A percentile compares a stretch with the other conserved stretches of the same genome.
phyloP scores from a whole-genome alignment of 2,113 vertebrate species.

The Stomatorhinus ivindoensis region DNA sequence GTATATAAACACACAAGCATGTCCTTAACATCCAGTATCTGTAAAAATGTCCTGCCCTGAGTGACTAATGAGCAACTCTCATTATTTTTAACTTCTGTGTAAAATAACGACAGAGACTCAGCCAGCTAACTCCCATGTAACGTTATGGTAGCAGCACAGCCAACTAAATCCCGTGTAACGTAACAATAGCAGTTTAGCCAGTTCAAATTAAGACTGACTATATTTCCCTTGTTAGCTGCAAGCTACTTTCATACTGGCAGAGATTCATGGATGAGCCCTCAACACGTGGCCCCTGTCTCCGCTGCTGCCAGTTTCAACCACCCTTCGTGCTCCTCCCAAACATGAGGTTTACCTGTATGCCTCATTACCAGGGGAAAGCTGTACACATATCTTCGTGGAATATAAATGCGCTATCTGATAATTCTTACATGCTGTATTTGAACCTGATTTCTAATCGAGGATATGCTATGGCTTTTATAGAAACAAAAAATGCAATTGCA shows the following conservation, averaged over 20 bases:
- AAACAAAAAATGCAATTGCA: neutral
- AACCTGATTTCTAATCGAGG: neutral
- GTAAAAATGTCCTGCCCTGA: neutral
- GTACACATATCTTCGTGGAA: neutral
- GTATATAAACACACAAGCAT: neutral
- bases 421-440: neutral
- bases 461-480: neutral
- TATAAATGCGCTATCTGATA: neutral
- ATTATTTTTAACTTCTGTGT: neutral
- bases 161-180: neutral
- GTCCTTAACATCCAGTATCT: neutral
- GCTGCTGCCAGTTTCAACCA: constrained; percentile 17
- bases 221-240: neutral
- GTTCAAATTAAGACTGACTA: constrained; percentile 37
- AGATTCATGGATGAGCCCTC: neutral
- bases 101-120: neutral
- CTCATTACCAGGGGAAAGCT: neutral
- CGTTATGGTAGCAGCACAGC: neutral
- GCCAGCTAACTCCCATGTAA: neutral
- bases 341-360: neutral
- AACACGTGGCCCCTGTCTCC: neutral
- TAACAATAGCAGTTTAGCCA: constrained; percentile 25
- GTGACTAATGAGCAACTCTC: neutral
- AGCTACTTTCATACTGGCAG: neutral
- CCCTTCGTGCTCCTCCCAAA: neutral